Percentiles rank a stretch among this genome's conserved stretches.
Evolutionary conservation across 1,140 invertebrate species (phyloP).

Genomic region (Heliconius congener): DNA sequence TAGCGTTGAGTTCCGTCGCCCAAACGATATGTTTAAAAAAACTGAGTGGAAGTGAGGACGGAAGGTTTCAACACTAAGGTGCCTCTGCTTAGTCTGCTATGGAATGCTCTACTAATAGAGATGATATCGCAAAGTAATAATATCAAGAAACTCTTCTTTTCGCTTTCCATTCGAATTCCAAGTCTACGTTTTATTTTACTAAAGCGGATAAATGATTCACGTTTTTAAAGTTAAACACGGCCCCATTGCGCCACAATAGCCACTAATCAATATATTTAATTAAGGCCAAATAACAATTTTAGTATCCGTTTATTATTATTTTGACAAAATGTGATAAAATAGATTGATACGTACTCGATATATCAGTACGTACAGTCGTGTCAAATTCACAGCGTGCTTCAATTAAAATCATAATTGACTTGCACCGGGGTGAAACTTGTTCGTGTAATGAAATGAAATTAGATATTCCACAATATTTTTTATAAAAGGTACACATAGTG

Average conservation of each 20-base stretch:
- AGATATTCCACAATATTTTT: background rate
- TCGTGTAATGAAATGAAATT: slow-evolving; percentile 12
- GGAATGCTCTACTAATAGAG: no score
- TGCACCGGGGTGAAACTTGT: slow-evolving; percentile 5
- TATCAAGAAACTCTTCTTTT: no score
- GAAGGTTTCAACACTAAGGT: no score
- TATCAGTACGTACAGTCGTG: background rate
- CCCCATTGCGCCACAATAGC: background rate
- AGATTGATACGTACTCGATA: slow-evolving; percentile 10
- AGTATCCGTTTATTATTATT: background rate
- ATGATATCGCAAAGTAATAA: no score
- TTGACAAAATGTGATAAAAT: slow-evolving; percentile 12
- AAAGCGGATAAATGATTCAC: no score
- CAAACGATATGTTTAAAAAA: no score
- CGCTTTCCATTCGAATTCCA: no score
- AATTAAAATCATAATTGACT: slow-evolving; percentile 15
- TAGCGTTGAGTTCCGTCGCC: no score
- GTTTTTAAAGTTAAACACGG: background rate
- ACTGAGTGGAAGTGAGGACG: no score
- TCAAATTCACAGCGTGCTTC: slow-evolving; percentile 5
- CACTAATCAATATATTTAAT: slow-evolving; percentile 3
- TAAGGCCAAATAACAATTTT: background rate
- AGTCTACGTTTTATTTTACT: no score
- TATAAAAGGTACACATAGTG: background rate
- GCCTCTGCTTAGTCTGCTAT: no score